These are phyloP conservation scores for Thymallus thymallus DNA, from an alignment of 2,113 vertebrate genomes.

Conservation along the genomic window DNA sequence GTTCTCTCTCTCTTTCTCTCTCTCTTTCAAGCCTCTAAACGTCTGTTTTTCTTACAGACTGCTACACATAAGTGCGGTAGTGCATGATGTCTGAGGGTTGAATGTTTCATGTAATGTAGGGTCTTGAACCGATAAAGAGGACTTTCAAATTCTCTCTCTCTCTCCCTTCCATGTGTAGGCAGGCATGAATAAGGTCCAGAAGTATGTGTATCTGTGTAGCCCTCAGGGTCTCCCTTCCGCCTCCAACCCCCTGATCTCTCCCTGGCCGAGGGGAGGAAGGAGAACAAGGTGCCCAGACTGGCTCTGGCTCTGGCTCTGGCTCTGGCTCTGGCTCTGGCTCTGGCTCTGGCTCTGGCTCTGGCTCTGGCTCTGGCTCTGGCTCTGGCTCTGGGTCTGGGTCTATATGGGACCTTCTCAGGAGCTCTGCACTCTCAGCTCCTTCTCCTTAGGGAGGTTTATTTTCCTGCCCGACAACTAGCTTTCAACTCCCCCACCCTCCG, in stretches of 20 bases:
- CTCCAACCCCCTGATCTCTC: background rate
- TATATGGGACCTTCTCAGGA: slow-evolving; percentile 30
- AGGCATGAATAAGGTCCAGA: slow-evolving; percentile 49
- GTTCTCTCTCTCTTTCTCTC: no score
- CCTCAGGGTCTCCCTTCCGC: slow-evolving; percentile 19
- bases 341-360: no score
- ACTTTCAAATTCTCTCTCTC: slow-evolving; percentile 5
- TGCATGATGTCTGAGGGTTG: no score
- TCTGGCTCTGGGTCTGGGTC: no score
- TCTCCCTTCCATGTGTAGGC: slow-evolving; percentile 33
- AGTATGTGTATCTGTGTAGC: slow-evolving; percentile 33
- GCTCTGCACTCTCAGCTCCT: slow-evolving; percentile 22
- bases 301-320: no score
- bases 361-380: no score
- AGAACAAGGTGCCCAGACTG: slow-evolving; percentile 37
- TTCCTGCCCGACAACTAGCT: slow-evolving; percentile 40
- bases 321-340: no score
- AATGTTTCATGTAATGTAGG: no score
- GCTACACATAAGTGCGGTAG: no score
- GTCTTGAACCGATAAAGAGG: no score
- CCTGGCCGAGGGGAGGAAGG: slow-evolving; percentile 10
- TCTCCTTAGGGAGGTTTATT: slow-evolving; percentile 45
- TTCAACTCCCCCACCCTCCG: slow-evolving; percentile 21
- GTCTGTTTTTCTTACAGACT: no score
- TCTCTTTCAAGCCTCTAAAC: no score